These are phyloP conservation scores for Danio kyathit DNA, from an alignment of 2,797 vertebrate species.

Conservation along the genomic window DNA sequence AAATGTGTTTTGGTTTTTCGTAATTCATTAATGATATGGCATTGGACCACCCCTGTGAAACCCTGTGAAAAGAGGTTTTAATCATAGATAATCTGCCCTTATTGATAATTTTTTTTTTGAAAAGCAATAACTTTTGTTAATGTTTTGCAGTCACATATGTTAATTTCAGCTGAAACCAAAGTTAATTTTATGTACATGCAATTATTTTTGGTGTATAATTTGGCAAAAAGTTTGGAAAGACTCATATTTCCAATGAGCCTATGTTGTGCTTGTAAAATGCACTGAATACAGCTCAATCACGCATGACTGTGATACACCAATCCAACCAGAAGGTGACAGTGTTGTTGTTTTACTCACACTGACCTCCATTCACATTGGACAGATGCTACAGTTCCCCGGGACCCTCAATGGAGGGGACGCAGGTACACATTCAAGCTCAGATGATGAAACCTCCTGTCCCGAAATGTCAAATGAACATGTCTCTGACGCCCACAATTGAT, in stretches of 20 bases:
- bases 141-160: background rate
- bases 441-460: conserved; percentile 6
- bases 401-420: background rate
- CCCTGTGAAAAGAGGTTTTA: conserved; percentile 1
- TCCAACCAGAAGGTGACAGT: conserved; percentile 48
- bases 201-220: background rate
- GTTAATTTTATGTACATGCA: background rate
- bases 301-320: background rate
- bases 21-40: no score
- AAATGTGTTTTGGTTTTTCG: no score
- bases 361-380: conserved; percentile 19
- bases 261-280: background rate
- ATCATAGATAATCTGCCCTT: no score
- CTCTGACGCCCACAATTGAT: conserved; percentile 8
- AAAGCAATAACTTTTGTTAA: background rate
- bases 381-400: conserved; percentile 13
- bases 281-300: background rate
- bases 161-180: background rate
- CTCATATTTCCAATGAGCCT: background rate
- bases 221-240: background rate
- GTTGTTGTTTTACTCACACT: conserved; percentile 25
- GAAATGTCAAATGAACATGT: conserved; percentile 36
- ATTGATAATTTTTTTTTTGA: no score
- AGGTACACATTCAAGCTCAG: background rate
- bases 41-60: no score